phyloP scores from a whole-genome alignment of 2,888 invertebrate species.

The Cylindroiulus punctatus region DNA sequence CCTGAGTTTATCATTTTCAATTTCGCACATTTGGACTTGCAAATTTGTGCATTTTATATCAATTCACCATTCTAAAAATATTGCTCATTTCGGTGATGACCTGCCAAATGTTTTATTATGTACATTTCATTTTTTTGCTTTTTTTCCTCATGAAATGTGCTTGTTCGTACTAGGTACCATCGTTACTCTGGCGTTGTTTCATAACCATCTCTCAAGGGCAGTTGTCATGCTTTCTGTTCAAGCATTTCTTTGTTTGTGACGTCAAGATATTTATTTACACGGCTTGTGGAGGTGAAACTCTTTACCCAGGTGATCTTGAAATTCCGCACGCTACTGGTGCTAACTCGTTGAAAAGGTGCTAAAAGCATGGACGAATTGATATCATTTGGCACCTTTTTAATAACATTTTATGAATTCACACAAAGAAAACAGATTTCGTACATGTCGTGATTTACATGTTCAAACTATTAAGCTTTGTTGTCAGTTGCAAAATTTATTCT shows the following conservation, averaged over 20 bases:
- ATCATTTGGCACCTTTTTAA: neutral
- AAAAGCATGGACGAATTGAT: neutral
- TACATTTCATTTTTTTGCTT: neutral
- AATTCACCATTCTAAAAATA: neutral
- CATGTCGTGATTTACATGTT: too few relatives aligned
- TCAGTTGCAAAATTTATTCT: too few relatives aligned
- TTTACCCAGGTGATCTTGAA: neutral
- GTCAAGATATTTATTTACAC: conserved; percentile 6
- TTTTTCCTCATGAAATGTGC: neutral
- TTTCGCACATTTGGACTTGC: neutral
- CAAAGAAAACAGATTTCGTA: too few relatives aligned
- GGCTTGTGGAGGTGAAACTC: neutral
- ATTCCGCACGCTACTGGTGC: neutral
- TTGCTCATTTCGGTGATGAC: neutral
- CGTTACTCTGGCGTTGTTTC: neutral
- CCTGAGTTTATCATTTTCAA: conserved; percentile 11
- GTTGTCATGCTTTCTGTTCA: neutral
- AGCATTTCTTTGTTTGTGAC: conserved; percentile 11
- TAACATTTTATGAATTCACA: neutral
- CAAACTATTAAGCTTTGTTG: too few relatives aligned
- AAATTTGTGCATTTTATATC: neutral
- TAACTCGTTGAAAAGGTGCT: conserved; percentile 18
- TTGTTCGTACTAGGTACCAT: conserved; percentile 6
- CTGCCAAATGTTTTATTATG: conserved; percentile 19
- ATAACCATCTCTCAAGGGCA: neutral